A percentile compares a stretch with the other conserved stretches of the same genome.
phyloP scores from a whole-genome alignment of 2,797 vertebrate genomes.

The Protonibea diacanthus region DNA sequence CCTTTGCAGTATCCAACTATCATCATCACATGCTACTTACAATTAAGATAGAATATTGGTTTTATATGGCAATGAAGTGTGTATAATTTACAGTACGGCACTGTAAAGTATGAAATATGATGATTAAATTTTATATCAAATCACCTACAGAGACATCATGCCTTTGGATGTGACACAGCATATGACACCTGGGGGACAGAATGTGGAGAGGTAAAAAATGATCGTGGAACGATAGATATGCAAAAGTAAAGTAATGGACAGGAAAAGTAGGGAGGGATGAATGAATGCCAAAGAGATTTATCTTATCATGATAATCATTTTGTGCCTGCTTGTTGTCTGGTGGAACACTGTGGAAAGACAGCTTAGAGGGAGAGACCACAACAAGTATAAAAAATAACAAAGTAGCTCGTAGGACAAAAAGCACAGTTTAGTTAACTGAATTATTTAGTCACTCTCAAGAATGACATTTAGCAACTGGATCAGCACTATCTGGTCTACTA shows the following conservation, averaged over 20 bases:
- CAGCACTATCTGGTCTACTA: neutral
- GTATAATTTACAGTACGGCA: neutral
- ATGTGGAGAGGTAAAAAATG: neutral
- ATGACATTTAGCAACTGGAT: neutral
- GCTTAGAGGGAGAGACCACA: neutral
- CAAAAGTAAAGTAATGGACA: neutral
- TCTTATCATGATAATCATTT: constrained; percentile 5
- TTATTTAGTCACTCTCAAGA: neutral
- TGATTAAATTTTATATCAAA: constrained; percentile 15
- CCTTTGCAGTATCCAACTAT: neutral
- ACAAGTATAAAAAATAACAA: neutral
- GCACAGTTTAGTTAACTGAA: too few species aligned
- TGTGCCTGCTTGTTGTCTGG: neutral
- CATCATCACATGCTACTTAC: neutral
- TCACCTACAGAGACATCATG: neutral
- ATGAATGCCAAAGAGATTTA: constrained; percentile 1
- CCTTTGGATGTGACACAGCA: neutral
- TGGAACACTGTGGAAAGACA: neutral
- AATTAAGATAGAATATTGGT: neutral
- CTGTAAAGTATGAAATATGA: neutral
- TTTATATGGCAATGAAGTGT: neutral
- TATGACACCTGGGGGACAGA: neutral
- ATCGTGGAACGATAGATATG: neutral
- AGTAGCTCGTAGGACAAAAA: neutral
- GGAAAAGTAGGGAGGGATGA: neutral